phyloP scores from a whole-genome alignment of 1,140 invertebrate genomes.

The Dolichoris vasculosae region DNA sequence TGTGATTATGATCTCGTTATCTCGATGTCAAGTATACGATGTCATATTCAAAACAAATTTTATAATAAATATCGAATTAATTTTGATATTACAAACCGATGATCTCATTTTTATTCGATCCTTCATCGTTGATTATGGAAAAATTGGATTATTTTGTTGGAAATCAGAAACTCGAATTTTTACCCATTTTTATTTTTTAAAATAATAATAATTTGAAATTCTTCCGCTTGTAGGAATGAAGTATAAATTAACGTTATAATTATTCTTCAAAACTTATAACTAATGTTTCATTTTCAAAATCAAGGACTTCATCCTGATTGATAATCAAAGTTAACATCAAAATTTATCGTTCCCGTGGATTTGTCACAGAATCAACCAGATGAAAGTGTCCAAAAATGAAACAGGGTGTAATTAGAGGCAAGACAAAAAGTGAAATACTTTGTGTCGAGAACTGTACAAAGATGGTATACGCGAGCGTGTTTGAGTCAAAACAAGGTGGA shows the following conservation, averaged over 20 bases:
- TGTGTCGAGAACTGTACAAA: slow-evolving; percentile 27
- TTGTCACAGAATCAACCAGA: neutral
- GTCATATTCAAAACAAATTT: neutral
- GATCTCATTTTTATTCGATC: neutral
- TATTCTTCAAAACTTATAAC: no score
- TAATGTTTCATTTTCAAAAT: neutral
- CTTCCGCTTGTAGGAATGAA: no score
- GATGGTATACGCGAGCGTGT: neutral
- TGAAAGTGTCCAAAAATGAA: neutral
- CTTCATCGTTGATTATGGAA: no score
- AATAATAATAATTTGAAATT: no score
- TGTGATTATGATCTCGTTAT: neutral
- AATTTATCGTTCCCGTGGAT: neutral
- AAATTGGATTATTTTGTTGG: no score
- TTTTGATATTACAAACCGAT: neutral
- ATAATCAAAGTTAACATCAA: neutral
- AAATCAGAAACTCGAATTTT: no score
- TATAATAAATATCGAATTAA: neutral
- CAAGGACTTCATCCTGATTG: neutral
- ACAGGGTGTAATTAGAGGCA: slow-evolving; percentile 46
- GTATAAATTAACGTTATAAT: no score
- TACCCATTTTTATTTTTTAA: no score
- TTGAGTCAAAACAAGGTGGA: neutral
- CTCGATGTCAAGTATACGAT: neutral
- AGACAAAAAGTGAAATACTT: slow-evolving; percentile 40